Evolutionary conservation across 1,140 invertebrate genomes (phyloP), one percentile per base, ranked within the genome.

Genomic region (Caligus rogercresseyi): DNA sequence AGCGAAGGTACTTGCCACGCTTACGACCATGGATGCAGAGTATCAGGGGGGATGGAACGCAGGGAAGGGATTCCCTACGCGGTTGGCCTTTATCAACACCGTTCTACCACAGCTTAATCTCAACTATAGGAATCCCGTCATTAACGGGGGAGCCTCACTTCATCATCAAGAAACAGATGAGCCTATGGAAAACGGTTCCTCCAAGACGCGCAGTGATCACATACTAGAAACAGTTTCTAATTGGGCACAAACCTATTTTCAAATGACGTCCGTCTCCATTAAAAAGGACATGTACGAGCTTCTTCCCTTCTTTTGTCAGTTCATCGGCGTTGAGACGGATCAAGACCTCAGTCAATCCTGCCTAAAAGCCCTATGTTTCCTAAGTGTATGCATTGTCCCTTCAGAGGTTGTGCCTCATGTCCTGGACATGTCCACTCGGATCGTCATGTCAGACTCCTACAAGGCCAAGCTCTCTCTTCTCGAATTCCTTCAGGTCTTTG

Each of bases 401-500:
- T 20, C 16, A 19, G n/a, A 20, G 14, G 61, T 25, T 53, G 20
- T 63, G 14, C 52, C 16, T 15, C 24, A 18, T 21, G 19, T 55
- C 20, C 52, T 63, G 18, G 61, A 63, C n/a, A 55, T 63, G 52
- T 20, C 25, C 7, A 55, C 25, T 7, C 56, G 25, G 19, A 55
- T 63, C 52, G 16, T 25, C 11, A 52, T 56, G 15, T 63, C 61
- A 15, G 15, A 14, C 19, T 58, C 51, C 16, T 55, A 53, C 23
- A 63, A 63, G 24, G 52, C 61, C 25, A 63, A 63, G 43, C 16
- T 63, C 43, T 63, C 61, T 16, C 18, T 63, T 14, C 25, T 63
- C 15, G 61, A 63, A 26, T 63, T 24, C 43, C 18, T 63, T 19
- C 61, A 63, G 52, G 52, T 53, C 13, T 58, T 53, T 24, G 52